These are phyloP conservation scores for Dynastes maya DNA, from an alignment of 2,888 invertebrate species.

Conservation along the genomic window DNA sequence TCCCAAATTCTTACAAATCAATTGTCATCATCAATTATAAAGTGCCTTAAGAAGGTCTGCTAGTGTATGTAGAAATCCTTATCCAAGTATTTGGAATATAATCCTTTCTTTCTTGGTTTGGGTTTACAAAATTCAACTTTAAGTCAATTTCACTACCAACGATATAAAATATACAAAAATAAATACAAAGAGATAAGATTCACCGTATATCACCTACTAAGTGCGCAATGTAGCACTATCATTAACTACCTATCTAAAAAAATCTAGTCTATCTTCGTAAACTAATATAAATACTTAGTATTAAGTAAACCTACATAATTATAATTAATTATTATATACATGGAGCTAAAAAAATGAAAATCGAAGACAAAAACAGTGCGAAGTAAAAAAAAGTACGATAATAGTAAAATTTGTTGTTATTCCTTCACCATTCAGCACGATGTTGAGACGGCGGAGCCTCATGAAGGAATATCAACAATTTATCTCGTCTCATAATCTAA, in stretches of 20 bases:
- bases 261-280: slow-evolving; percentile 37
- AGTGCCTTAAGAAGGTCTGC: slow-evolving; percentile 48
- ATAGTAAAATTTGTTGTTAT: slow-evolving; percentile 6
- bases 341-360: slow-evolving; percentile 8
- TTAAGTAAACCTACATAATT: slow-evolving; percentile 36
- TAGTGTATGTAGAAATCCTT: slow-evolving; percentile 27
- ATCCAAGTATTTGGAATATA: background rate
- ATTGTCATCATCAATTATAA: slow-evolving; percentile 48
- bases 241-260: slow-evolving; percentile 23
- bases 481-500: background rate
- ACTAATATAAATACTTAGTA: slow-evolving; percentile 37
- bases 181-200: background rate
- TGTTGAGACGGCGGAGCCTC: no score
- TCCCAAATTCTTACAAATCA: no score
- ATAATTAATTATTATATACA: slow-evolving; percentile 20
- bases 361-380: background rate
- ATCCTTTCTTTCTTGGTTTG: background rate
- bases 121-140: background rate
- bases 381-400: background rate
- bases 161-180: no score
- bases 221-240: slow-evolving; percentile 21
- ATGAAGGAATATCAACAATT: no score
- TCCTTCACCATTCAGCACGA: background rate
- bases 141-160: background rate
- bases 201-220: slow-evolving; percentile 8